Conservation (phyloP, 2,113 vertebrate genomes). For the Anser cygnoides region DNA sequence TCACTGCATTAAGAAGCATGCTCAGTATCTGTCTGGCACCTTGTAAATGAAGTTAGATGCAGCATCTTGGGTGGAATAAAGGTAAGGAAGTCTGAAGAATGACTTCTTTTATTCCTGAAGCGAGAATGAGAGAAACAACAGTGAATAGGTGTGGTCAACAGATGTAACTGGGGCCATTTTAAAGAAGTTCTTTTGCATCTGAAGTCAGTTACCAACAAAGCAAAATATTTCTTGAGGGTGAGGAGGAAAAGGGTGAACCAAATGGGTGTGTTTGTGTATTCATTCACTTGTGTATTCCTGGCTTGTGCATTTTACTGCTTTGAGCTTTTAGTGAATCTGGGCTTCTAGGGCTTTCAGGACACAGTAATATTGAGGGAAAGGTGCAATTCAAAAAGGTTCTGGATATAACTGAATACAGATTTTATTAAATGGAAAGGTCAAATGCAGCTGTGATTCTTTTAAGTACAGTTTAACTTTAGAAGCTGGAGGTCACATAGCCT, state of each 20-base stretch:
- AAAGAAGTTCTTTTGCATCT: neutral
- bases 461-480: neutral
- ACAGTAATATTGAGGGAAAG: neutral
- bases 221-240: neutral
- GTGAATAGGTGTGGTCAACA: neutral
- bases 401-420: neutral
- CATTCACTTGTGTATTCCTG: neutral
- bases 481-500: neutral
- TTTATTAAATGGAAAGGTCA: neutral
- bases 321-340: neutral
- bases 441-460: neutral
- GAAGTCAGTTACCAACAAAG: neutral
- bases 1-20: neutral
- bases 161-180: no score
- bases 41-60: neutral
- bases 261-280: neutral
- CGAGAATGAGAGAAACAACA: neutral
- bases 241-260: neutral
- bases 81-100: neutral
- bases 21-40: neutral
- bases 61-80: neutral
- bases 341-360: neutral
- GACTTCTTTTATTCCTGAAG: no score
- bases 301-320: neutral
- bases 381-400: neutral